Conservation (phyloP, 2,888 invertebrate genomes). For the Eristalis arbustorum region DNA sequence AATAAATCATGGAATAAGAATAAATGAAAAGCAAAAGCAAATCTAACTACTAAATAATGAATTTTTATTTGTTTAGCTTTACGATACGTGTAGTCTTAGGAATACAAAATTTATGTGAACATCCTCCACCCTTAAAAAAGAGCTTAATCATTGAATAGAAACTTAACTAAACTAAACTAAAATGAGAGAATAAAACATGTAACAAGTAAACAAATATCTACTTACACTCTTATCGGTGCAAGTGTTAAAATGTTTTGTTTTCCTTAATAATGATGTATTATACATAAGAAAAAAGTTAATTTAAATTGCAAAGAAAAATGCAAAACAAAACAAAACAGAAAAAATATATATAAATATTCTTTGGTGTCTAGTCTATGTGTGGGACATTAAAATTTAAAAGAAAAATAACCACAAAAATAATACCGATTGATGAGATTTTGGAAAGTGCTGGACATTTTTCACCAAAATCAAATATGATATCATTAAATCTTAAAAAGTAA, state of each 20-base stretch:
- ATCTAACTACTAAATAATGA: slow-evolving; percentile 29
- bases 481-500: slow-evolving; percentile 53
- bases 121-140: slow-evolving; percentile 65
- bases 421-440: slow-evolving; percentile 59
- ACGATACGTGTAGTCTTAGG: slow-evolving; percentile 63
- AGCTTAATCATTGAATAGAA: slow-evolving; percentile 63
- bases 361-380: slow-evolving; percentile 78
- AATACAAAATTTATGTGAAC: slow-evolving; percentile 65
- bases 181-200: slow-evolving; percentile 47
- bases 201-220: slow-evolving; percentile 28
- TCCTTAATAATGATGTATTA: slow-evolving; percentile 60
- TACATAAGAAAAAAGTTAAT: slow-evolving; percentile 42
- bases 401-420: slow-evolving; percentile 32
- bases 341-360: slow-evolving; percentile 36
- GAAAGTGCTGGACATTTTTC: slow-evolving; percentile 80
- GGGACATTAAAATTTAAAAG: slow-evolving; percentile 76
- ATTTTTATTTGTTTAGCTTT: slow-evolving; percentile 61
- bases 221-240: slow-evolving; percentile 65
- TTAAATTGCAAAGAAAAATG: slow-evolving; percentile 58
- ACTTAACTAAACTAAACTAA: slow-evolving; percentile 24
- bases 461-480: slow-evolving; percentile 59
- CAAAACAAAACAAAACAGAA: neutral
- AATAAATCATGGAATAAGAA: slow-evolving; percentile 52
- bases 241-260: slow-evolving; percentile 50
- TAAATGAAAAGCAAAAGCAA: slow-evolving; percentile 11